phyloP scores from a whole-genome alignment of 2,888 invertebrate species.

The Campoplex capitator region DNA sequence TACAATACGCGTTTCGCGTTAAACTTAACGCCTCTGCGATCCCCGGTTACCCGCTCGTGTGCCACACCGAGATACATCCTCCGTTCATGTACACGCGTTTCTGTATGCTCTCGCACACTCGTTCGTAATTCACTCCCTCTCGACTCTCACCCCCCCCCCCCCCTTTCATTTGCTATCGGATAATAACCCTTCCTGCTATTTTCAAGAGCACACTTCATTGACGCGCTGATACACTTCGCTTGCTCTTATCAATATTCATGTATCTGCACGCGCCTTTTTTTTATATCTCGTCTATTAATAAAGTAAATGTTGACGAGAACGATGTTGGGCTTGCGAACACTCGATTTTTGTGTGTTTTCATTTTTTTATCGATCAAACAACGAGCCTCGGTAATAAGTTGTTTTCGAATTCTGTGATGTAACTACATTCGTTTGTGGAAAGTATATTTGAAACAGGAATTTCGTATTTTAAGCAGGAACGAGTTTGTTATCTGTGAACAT shows the following conservation, averaged over 20 bases:
- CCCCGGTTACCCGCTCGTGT: slow-evolving; percentile 60
- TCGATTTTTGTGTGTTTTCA: neutral
- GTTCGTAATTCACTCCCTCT: neutral
- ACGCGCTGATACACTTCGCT: slow-evolving; percentile 22
- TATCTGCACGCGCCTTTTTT: neutral
- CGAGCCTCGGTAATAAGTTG: neutral
- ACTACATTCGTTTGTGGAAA: neutral
- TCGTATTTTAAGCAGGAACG: too few relatives aligned
- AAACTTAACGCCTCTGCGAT: slow-evolving; percentile 66
- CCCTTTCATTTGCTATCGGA: slow-evolving; percentile 37
- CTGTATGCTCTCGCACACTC: neutral
- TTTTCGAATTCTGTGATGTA: neutral
- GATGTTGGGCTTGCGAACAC: neutral
- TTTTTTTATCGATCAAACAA: slow-evolving; percentile 1
- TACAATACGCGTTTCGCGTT: slow-evolving; percentile 65
- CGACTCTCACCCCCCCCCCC: neutral
- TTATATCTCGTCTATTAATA: neutral
- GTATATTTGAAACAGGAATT: too few relatives aligned
- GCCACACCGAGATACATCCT: slow-evolving; percentile 59
- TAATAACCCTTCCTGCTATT: slow-evolving; percentile 40
- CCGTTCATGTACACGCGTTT: neutral
- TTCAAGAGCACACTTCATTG: slow-evolving; percentile 32
- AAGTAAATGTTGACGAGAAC: slow-evolving; percentile 19
- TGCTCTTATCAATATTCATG: neutral
- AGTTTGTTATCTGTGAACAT: neutral